A percentile compares a stretch with the other conserved stretches of the same genome.
Evolutionary conservation across 2,113 vertebrate species (phyloP).

Genomic region (Rhinopomastus cyanomelas): DNA sequence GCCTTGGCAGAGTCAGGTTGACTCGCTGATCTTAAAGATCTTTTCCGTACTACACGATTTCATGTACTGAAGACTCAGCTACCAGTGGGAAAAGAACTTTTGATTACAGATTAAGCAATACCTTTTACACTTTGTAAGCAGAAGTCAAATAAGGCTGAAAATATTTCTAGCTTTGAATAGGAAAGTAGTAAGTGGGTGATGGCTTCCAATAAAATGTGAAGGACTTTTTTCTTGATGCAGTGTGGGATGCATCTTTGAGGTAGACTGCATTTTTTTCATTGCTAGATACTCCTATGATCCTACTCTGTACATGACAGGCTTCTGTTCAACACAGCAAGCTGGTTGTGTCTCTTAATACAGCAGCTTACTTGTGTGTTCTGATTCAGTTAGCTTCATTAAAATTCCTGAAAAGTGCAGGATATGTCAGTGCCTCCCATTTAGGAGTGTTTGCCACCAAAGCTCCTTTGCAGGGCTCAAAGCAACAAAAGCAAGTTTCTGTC

Average conservation of each 20-base stretch:
- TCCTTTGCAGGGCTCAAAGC: neutral
- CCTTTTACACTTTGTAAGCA: neutral
- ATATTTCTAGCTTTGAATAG: neutral
- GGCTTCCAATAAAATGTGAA: neutral
- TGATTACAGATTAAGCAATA: neutral
- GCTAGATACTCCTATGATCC: neutral
- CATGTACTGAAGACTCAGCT: neutral
- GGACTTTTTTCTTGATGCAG: neutral
- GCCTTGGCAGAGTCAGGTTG: too few relatives aligned
- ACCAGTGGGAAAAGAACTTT: neutral
- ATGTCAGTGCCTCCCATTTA: slow-evolving; percentile 18
- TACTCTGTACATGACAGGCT: neutral
- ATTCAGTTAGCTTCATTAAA: slow-evolving; percentile 27
- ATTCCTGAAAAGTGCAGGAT: neutral
- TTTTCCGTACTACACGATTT: too few relatives aligned
- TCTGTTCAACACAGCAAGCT: neutral
- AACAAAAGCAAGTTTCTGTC: slow-evolving; percentile 5
- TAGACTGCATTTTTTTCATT: neutral
- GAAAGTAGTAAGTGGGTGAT: neutral
- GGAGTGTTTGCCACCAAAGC: neutral
- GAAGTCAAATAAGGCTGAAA: neutral
- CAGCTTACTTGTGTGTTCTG: neutral
- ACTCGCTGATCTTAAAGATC: too few relatives aligned
- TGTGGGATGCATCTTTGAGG: neutral
- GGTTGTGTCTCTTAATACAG: neutral